Conservation (phyloP, 2,113 vertebrate genomes). For the Rhinolophus ferrumequinum region DNA sequence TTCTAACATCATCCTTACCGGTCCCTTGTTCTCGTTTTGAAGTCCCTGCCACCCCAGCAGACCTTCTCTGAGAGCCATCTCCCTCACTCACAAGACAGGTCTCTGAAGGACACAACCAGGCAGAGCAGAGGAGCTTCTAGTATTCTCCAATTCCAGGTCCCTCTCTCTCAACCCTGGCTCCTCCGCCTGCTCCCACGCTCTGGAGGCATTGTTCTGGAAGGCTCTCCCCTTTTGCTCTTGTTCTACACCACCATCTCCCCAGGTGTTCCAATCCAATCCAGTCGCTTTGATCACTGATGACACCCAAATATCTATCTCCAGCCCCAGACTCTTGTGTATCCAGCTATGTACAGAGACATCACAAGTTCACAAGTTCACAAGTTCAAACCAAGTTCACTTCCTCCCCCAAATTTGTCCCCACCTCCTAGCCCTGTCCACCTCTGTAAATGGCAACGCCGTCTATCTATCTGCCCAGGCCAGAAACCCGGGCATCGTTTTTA, state of each 20-base stretch:
- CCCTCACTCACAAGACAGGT: background rate
- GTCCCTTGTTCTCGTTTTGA: background rate
- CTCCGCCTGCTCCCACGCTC: background rate
- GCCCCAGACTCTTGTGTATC: no score
- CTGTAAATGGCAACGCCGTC: background rate
- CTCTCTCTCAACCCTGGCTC: background rate
- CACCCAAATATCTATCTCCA: background rate
- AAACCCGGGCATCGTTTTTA: background rate
- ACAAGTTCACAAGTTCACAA: background rate
- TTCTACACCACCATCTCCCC: background rate
- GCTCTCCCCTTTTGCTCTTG: background rate
- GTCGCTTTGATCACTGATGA: no score
- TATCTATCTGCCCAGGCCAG: background rate
- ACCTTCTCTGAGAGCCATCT: background rate
- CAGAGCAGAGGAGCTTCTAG: background rate
- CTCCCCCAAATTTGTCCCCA: background rate
- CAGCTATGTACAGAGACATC: background rate
- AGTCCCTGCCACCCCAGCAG: background rate
- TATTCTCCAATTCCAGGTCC: background rate
- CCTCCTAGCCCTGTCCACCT: background rate
- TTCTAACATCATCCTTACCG: background rate
- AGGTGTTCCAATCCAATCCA: background rate
- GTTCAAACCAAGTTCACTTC: background rate
- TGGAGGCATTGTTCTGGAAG: background rate
- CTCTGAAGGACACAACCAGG: background rate